Conservation (phyloP, 2,888 invertebrate genomes). For the Latrodectus elegans region DNA sequence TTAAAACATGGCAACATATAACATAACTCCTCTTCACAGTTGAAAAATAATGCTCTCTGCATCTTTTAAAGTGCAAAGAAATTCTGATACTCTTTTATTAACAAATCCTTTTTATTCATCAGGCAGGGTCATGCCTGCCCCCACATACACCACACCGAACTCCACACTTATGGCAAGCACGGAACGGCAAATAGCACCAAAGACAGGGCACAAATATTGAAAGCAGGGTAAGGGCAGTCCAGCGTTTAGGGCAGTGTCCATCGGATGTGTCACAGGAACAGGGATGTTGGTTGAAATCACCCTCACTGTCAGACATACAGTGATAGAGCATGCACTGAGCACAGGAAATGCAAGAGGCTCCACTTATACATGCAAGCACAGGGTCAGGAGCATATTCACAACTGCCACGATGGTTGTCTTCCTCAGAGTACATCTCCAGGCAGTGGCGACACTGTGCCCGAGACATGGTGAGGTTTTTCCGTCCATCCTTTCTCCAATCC, state of each 20-base stretch:
- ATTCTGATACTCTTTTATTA: conserved; percentile 2
- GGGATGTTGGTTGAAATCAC: conserved; percentile 88
- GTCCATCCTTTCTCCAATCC: conserved; percentile 70
- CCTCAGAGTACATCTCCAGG: conserved; percentile 82
- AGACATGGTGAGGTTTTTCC: conserved; percentile 66
- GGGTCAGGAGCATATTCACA: conserved; percentile 86
- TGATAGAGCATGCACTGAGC: conserved; percentile 94
- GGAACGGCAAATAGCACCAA: conserved; percentile 93
- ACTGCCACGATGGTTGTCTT: conserved; percentile 88
- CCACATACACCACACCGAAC: conserved; percentile 88
- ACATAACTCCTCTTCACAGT: conserved; percentile 49
- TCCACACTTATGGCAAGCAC: conserved; percentile 88
- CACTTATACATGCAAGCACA: conserved; percentile 85
- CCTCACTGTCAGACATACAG: conserved; percentile 93
- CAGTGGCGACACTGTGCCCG: conserved; percentile 77
- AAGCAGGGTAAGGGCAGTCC: conserved; percentile 89
- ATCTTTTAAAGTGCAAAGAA: conserved; percentile 2
- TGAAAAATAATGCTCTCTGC: conserved; percentile 49
- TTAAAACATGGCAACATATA: conserved; percentile 56
- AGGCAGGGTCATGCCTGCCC: conserved; percentile 81
- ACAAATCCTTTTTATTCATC: conserved; percentile 12
- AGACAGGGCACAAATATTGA: conserved; percentile 93
- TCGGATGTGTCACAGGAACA: conserved; percentile 82
- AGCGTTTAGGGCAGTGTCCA: conserved; percentile 80
- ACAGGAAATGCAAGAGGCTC: conserved; percentile 88